These are phyloP conservation scores for Petromus typicus DNA, from an alignment of 2,113 vertebrate species.

Conservation along the genomic window DNA sequence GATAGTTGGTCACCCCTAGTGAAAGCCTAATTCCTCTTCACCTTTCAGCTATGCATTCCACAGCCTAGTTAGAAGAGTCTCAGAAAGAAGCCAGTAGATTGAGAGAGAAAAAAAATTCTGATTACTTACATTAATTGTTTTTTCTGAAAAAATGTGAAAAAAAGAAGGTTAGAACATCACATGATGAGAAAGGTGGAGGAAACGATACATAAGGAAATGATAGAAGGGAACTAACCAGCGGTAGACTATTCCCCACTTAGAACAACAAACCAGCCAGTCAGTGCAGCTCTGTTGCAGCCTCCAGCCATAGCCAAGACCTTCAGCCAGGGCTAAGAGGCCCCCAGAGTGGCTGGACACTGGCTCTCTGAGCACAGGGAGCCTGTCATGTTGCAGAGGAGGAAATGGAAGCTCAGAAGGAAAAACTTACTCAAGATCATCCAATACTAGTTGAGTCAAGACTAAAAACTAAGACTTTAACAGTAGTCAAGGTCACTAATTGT, in stretches of 20 bases:
- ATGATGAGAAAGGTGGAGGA: not conserved
- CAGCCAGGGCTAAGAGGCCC: not conserved
- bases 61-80: not conserved
- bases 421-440: not conserved
- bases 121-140: not conserved
- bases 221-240: not conserved
- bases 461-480: not conserved
- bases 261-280: not conserved
- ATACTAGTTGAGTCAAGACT: not conserved
- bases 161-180: not conserved
- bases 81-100: not conserved
- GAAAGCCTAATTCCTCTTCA: not conserved
- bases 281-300: not conserved
- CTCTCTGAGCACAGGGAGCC: not conserved
- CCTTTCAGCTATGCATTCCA: not conserved
- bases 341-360: not conserved
- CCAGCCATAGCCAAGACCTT: not conserved
- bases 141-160: not conserved
- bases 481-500: not conserved
- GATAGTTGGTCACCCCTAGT: not conserved
- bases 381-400: constrained; percentile 27
- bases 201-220: not conserved
- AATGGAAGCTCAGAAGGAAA: not conserved
- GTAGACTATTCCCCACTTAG: not conserved
- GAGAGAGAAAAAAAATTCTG: not conserved